phyloP scores from a whole-genome alignment of 1,140 invertebrate genomes.

The Antheraea mylitta region DNA sequence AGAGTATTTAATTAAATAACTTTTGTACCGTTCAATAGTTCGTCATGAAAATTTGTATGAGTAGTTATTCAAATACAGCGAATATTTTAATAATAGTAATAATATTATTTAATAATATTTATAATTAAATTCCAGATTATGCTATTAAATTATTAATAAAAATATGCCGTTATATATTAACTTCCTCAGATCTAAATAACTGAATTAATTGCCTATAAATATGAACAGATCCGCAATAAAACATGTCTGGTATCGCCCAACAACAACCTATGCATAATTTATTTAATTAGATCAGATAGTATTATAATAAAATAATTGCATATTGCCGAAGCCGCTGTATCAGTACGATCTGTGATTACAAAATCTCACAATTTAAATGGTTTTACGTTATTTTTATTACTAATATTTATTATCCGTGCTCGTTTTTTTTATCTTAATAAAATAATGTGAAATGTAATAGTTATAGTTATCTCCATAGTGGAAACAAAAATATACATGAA shows the following conservation, averaged over 20 bases:
- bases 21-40: too few species aligned
- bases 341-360: neutral
- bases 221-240: neutral
- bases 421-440: too few species aligned
- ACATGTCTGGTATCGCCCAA: neutral
- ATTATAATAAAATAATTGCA: conserved; percentile 3
- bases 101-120: neutral
- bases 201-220: conserved; percentile 2
- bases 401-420: too few species aligned
- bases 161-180: neutral
- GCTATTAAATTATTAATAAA: neutral
- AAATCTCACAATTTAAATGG: neutral
- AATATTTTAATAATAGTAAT: too few species aligned
- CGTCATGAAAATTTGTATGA: too few species aligned
- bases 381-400: too few species aligned
- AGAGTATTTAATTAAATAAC: too few species aligned
- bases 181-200: neutral
- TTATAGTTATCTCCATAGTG: too few species aligned
- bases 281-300: neutral
- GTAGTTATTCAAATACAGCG: too few species aligned
- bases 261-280: conserved; percentile 3
- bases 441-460: too few species aligned
- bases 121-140: neutral
- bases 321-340: neutral
- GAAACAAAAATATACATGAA: too few species aligned